Evolutionary conservation across 2,113 vertebrate species (phyloP).

Genomic region (Podocnemis expansa): DNA sequence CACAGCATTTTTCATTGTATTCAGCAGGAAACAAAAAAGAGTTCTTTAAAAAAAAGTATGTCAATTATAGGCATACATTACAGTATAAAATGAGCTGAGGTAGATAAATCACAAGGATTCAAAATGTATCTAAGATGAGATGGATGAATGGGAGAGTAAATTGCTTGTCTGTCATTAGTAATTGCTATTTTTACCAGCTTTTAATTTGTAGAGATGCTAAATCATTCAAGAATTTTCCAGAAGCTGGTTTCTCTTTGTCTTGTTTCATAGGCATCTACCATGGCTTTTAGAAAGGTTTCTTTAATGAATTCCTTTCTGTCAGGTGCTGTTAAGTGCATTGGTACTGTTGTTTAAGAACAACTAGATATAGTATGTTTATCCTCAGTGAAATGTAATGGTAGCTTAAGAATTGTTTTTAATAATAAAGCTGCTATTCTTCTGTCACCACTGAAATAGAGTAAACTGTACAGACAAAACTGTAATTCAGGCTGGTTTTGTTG

Average conservation of each 20-base stretch:
- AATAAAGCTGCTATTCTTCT: neutral
- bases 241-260: neutral
- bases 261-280: neutral
- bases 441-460: neutral
- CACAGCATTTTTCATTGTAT: conserved; percentile 53
- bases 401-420: neutral
- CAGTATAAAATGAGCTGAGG: conserved; percentile 55
- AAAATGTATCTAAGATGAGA: neutral
- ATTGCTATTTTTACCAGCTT: conserved; percentile 29
- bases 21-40: conserved; percentile 49
- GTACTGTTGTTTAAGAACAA: neutral
- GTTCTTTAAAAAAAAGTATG: conserved; percentile 34
- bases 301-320: neutral
- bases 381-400: neutral
- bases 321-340: neutral
- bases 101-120: conserved; percentile 63
- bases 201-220: conserved; percentile 32
- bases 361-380: neutral
- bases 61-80: conserved; percentile 63
- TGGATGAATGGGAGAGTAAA: conserved; percentile 17
- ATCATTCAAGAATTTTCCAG: neutral
- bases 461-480: neutral
- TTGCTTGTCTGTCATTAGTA: conserved; percentile 33
- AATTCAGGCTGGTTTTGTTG: neutral
- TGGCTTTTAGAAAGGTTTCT: neutral